phyloP scores from a whole-genome alignment of 2,888 invertebrate species.

The Metopia argyrocephala region DNA sequence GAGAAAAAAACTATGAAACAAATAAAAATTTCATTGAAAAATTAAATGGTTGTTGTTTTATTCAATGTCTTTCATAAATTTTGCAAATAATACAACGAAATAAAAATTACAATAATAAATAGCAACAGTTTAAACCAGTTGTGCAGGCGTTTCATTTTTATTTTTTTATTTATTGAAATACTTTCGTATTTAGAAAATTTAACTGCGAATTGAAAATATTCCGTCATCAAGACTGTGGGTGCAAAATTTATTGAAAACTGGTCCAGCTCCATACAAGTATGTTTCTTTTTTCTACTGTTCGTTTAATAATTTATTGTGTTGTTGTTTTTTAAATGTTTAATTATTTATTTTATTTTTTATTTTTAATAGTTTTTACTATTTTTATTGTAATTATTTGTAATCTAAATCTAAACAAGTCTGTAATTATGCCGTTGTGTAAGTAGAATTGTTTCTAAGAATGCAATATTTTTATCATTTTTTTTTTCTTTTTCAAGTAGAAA shows the following conservation, averaged over 20 bases:
- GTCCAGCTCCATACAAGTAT: conserved; percentile 71
- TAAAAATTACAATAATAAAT: not conserved
- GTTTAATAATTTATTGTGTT: not conserved
- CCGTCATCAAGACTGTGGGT: conserved; percentile 47
- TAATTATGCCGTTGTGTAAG: conserved; percentile 3
- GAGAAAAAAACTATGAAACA: not conserved
- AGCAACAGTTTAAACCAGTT: conserved; percentile 27
- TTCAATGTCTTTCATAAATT: conserved; percentile 26
- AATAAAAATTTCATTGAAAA: conserved; percentile 18
- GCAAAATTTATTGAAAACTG: conserved; percentile 67
- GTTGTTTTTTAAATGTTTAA: not conserved
- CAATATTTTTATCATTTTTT: no score
- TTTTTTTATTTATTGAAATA: not conserved
- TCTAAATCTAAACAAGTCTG: not conserved
- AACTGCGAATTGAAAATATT: not conserved
- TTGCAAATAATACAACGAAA: not conserved
- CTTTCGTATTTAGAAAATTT: not conserved
- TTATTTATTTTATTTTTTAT: no score
- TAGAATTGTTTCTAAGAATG: no score
- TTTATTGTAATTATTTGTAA: not conserved
- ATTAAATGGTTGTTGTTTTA: conserved; percentile 3
- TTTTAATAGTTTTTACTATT: conserved; percentile 13
- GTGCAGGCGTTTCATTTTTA: conserved; percentile 42
- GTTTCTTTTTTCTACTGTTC: not conserved
- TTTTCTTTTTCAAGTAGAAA: no score